Evolutionary conservation across 2,888 invertebrate species (phyloP).

Genomic region (Lacanobia oleracea): DNA sequence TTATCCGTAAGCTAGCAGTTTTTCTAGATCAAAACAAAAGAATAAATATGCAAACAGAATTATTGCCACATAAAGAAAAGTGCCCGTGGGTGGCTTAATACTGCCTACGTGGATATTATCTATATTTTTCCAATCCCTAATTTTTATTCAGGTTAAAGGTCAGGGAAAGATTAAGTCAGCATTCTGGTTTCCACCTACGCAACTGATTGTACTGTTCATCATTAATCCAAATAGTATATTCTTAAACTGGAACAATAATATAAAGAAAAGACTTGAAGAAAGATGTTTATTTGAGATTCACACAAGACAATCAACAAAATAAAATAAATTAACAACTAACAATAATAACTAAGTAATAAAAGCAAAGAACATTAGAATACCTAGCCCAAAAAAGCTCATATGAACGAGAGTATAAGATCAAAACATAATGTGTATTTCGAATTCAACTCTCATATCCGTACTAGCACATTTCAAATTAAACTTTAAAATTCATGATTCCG

Average conservation of each 20-base stretch:
- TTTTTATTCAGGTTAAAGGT: slow-evolving; percentile 17
- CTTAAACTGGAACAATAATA: too few relatives aligned
- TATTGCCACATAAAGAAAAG: slow-evolving; percentile 22
- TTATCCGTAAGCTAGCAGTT: slow-evolving; percentile 3
- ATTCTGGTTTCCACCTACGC: slow-evolving; percentile 11
- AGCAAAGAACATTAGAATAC: too few relatives aligned
- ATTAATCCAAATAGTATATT: too few relatives aligned
- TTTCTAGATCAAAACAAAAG: slow-evolving; percentile 40
- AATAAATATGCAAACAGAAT: slow-evolving; percentile 44
- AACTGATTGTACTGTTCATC: not conserved
- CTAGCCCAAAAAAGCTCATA: too few relatives aligned
- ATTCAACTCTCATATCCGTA: not conserved
- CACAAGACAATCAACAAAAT: too few relatives aligned
- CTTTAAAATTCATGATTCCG: not conserved
- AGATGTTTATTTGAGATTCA: too few relatives aligned
- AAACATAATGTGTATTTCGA: too few relatives aligned
- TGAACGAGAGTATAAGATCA: too few relatives aligned
- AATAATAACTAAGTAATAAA: too few relatives aligned
- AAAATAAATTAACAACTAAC: too few relatives aligned
- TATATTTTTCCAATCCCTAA: slow-evolving; percentile 9
- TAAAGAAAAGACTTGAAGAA: too few relatives aligned
- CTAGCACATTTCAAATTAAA: too few relatives aligned
- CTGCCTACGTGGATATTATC: not conserved
- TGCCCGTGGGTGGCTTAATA: slow-evolving; percentile 3
- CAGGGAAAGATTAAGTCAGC: not conserved